Percentiles rank a stretch among this genome's conserved stretches.
Conservation (phyloP, 2,797 vertebrate species). For the Bradypodion pumilum region DNA sequence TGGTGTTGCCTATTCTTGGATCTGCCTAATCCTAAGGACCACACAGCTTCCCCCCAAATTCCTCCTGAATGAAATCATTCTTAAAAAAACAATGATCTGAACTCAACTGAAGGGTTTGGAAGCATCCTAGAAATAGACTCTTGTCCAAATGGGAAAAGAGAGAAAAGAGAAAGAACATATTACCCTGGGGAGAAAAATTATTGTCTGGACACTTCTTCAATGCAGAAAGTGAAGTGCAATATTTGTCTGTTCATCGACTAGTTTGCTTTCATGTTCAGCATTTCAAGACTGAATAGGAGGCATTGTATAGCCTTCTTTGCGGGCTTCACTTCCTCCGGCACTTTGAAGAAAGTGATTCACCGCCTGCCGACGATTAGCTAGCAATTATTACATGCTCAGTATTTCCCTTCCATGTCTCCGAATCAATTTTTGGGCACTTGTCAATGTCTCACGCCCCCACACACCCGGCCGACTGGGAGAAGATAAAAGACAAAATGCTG, state of each 20-base stretch:
- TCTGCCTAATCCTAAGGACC: too few species aligned
- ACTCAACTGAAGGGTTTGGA: not conserved
- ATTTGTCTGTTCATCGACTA: not conserved
- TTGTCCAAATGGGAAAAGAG: not conserved
- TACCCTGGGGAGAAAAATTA: not conserved
- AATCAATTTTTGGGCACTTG: slow-evolving; percentile 1
- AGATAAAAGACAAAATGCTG: slow-evolving; percentile 5
- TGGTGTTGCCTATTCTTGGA: too few species aligned
- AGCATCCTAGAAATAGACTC: not conserved
- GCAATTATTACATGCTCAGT: not conserved
- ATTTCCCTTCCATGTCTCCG: not conserved
- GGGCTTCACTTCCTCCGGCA: not conserved
- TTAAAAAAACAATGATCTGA: not conserved
- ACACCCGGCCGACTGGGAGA: not conserved
- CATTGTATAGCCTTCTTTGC: not conserved
- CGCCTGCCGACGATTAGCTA: not conserved
- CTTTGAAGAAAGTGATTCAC: not conserved
- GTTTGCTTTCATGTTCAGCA: not conserved
- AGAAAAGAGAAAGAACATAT: too few species aligned
- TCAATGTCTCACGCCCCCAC: not conserved
- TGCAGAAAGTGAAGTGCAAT: too few species aligned
- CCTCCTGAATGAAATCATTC: too few species aligned
- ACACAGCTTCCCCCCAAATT: too few species aligned
- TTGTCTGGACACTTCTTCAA: not conserved
- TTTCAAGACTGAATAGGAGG: not conserved